Conservation (phyloP, 2,888 invertebrate species). For the Andrena minutula region DNA sequence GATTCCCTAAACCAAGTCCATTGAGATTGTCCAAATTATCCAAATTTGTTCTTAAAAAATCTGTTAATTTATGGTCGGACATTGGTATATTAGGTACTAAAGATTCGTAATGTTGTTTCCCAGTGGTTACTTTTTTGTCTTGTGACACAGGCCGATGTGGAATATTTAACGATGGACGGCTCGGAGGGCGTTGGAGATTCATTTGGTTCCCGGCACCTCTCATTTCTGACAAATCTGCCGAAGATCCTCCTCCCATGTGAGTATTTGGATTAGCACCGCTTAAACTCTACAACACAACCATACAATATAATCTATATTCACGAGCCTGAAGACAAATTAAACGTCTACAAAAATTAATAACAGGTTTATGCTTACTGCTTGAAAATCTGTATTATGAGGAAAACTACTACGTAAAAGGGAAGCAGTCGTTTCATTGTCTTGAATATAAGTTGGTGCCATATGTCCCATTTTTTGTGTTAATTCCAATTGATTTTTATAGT, state of each 20-base stretch:
- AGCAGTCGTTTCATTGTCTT: conserved; percentile 81
- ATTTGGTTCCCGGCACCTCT: conserved; percentile 79
- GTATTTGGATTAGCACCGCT: conserved; percentile 77
- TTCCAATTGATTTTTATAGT: conserved; percentile 93
- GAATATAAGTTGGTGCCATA: conserved; percentile 81
- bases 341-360: conserved; percentile 9
- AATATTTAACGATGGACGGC: conserved; percentile 83
- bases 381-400: conserved; percentile 81
- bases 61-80: conserved; percentile 89
- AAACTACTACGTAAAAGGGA: conserved; percentile 80
- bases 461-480: conserved; percentile 85
- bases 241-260: conserved; percentile 78
- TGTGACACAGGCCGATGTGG: conserved; percentile 82
- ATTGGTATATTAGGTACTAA: conserved; percentile 78
- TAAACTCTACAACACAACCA: conserved; percentile 68
- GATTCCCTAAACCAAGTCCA: conserved; percentile 79
- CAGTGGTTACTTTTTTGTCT: conserved; percentile 83
- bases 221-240: conserved; percentile 79
- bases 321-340: neutral
- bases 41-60: conserved; percentile 90
- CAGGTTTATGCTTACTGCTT: conserved; percentile 70
- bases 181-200: conserved; percentile 83
- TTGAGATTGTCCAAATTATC: conserved; percentile 90
- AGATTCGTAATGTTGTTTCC: conserved; percentile 84
- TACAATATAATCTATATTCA: neutral